Evolutionary conservation across 2,888 invertebrate species (phyloP).

Genomic region (Dasysyrphus albostriatus): DNA sequence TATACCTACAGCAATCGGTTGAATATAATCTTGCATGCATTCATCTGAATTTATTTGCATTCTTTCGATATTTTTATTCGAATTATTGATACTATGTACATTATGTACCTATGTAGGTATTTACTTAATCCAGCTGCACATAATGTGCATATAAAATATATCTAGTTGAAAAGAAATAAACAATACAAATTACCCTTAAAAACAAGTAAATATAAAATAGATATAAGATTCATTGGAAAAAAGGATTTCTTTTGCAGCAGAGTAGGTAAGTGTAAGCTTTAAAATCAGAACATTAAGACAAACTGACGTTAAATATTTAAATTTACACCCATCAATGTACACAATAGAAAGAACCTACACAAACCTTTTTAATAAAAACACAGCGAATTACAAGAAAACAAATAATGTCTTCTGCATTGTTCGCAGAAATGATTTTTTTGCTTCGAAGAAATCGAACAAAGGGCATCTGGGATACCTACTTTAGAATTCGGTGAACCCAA

Average conservation of each 20-base stretch:
- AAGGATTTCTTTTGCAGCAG: background rate
- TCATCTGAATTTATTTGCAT: no score
- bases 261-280: background rate
- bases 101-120: no score
- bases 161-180: no score
- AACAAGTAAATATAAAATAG: background rate
- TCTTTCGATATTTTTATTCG: no score
- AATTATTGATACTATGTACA: no score
- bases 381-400: background rate
- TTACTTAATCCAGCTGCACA: no score
- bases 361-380: background rate
- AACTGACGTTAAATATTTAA: background rate
- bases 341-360: background rate
- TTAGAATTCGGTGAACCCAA: background rate
- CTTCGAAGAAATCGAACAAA: background rate
- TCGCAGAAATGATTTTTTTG: background rate
- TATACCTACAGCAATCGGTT: no score
- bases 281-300: background rate
- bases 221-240: background rate
- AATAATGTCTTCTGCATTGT: background rate
- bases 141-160: no score
- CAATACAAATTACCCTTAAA: no score
- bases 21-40: no score
- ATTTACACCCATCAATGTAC: conserved; percentile 3
- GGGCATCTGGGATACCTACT: background rate